Evolutionary conservation across 2,797 vertebrate species (phyloP).

Genomic region (Petrocephalus sullivani): DNA sequence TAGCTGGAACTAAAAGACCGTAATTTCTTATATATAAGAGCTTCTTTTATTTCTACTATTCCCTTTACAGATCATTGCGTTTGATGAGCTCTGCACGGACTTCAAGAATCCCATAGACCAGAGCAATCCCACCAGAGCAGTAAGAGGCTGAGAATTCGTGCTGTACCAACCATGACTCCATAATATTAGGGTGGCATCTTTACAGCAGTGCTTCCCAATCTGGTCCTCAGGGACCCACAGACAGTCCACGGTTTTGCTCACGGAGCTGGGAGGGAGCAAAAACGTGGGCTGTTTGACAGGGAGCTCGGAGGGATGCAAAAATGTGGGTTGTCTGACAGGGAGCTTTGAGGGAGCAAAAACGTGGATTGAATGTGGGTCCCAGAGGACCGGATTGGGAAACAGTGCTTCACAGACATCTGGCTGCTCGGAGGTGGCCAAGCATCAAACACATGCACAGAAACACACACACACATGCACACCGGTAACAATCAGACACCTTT

Average conservation of each 20-base stretch:
- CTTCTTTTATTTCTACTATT: background rate
- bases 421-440: background rate
- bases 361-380: background rate
- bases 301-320: background rate
- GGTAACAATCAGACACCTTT: background rate
- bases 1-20: background rate
- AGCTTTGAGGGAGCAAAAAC: background rate
- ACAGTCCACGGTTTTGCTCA: background rate
- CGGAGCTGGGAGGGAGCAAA: background rate
- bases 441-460: conserved; percentile 15
- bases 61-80: conserved; percentile 78
- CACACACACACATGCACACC: conserved; percentile 11
- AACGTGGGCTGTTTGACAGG: no score
- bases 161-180: conserved; percentile 10
- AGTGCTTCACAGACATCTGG: background rate
- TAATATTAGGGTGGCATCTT: background rate
- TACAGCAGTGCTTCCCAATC: background rate
- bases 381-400: background rate
- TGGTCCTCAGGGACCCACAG: background rate
- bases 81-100: conserved; percentile 89
- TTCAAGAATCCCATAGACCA: conserved; percentile 95
- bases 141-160: conserved; percentile 56
- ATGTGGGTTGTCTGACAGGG: background rate
- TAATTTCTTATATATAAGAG: background rate
- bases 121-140: conserved; percentile 90